Percentiles rank a stretch among this genome's conserved stretches.
Evolutionary conservation across 2,888 invertebrate species (phyloP).

Genomic region (Drosophila incognita): DNA sequence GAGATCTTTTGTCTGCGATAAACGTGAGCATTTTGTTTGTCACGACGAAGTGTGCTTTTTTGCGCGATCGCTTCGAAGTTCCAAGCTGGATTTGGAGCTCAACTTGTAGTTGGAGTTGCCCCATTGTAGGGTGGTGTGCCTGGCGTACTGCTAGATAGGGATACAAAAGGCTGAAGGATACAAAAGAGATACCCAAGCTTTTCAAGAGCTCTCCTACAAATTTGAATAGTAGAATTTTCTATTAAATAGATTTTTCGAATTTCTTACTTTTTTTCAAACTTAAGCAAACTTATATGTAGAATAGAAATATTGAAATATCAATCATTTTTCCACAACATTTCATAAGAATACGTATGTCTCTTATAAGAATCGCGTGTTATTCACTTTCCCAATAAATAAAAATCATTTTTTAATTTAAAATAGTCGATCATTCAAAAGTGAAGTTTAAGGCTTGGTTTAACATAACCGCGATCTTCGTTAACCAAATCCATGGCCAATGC

Average conservation of each 20-base stretch:
- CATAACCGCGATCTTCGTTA: constrained; percentile 22
- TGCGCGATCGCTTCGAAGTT: constrained; percentile 64
- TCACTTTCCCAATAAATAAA: background rate
- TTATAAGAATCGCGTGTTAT: background rate
- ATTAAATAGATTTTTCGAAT: background rate
- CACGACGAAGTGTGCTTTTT: constrained; percentile 82
- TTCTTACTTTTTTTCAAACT: background rate
- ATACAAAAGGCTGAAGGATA: background rate
- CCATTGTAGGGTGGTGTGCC: background rate
- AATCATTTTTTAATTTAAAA: background rate
- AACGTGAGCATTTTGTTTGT: constrained; percentile 84
- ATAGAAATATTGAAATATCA: background rate
- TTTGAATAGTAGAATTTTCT: background rate
- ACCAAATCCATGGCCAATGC: constrained; percentile 40
- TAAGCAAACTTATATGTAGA: background rate
- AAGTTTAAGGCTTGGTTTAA: background rate
- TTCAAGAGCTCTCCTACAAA: background rate
- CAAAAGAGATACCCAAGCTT: background rate
- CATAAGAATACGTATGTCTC: background rate
- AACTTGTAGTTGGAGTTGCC: constrained; percentile 19
- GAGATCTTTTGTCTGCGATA: constrained; percentile 82
- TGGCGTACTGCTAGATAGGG: background rate
- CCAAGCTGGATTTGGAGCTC: constrained; percentile 31
- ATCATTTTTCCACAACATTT: background rate
- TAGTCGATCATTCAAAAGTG: background rate